Base-by-base conservation (phyloP, 2,888 invertebrate genomes). In the Athalia rosae region DNA sequence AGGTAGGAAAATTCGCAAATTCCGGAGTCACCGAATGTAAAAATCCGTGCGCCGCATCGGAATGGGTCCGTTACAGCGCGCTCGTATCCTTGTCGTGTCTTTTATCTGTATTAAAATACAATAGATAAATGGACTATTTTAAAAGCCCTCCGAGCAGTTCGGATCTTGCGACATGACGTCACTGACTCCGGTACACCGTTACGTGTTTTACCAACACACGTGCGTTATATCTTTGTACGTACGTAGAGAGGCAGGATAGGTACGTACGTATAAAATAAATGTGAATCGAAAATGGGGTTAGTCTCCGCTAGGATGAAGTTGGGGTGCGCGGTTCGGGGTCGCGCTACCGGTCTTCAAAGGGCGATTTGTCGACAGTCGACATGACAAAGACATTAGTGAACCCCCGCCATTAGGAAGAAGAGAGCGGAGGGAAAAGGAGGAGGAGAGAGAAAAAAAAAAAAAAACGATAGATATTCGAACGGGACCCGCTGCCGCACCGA, bases 311-410 rank as follows among this genome's bases (percentile, higher is more conserved):
- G 71, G 56, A 71, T 56, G 71, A 58, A 45, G 43, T 13, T 15
- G 5, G 4, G 41, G n/a, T 56, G 71, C 56, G 45, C 71, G 67
- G 53, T 67, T 67, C 7, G 1, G 71, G 56, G 43, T 50, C 45
- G 45, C 4, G 58, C 71, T 9, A 71, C 71, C 45, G 71, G 71
- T 80, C 80, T 82, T 82, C 80, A 85, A 86, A 87, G 86, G 84
- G 84, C 86, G 87, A 89, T 88, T 89, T 87, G 88, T 88, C 87
- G 88, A 85, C 89, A 87, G 87, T 87, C 86, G 86, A 89, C 88
- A 89, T 81, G 88, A 88, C 88, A 89, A 88, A 89, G 88, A 88
- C 88, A 88, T 89, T 88, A 89, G 87, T 80, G 82, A 76, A 64
- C 79, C 80, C 83, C 80, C 80, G 83, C 86, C 85, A 84, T 85